A percentile compares a stretch with the other conserved stretches of the same genome.
phyloP scores from a whole-genome alignment of 2,888 invertebrate genomes.

The Steromphala cineraria region DNA sequence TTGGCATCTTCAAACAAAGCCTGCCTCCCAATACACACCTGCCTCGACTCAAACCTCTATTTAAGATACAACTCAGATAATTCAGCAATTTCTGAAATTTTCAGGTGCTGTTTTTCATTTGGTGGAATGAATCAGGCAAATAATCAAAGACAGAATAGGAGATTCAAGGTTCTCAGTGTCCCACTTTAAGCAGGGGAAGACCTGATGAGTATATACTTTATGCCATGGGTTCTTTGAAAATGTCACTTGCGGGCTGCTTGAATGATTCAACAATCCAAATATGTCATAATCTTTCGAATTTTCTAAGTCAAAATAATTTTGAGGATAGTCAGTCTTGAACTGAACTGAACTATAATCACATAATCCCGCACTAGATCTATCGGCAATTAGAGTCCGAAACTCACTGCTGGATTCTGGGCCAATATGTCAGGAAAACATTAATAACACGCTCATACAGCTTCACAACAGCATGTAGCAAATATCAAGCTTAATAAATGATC shows the following conservation, averaged over 20 bases:
- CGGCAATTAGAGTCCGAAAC: not conserved
- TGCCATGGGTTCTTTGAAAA: not conserved
- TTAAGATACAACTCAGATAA: not conserved
- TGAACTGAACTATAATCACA: not conserved
- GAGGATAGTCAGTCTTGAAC: not conserved
- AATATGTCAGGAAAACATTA: not conserved
- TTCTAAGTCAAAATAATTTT: not conserved
- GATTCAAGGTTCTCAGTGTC: not conserved
- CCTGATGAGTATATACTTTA: not conserved
- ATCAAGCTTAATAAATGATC: not conserved
- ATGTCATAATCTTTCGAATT: not conserved
- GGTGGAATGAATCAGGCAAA: not conserved
- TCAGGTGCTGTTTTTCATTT: conserved; percentile 4
- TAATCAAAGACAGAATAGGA: not conserved
- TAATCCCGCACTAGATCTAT: not conserved
- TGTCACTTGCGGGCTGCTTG: not conserved
- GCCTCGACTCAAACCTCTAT: not conserved
- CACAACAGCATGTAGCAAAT: conserved; percentile 9
- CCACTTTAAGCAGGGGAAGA: not conserved
- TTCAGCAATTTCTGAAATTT: conserved; percentile 14
- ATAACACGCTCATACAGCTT: not conserved
- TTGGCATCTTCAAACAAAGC: conserved; percentile 19
- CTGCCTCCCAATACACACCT: not conserved
- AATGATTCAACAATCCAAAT: not conserved
- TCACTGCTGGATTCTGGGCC: not conserved